phyloP scores from a whole-genome alignment of 2,888 invertebrate species.

The Apodemia duryi region DNA sequence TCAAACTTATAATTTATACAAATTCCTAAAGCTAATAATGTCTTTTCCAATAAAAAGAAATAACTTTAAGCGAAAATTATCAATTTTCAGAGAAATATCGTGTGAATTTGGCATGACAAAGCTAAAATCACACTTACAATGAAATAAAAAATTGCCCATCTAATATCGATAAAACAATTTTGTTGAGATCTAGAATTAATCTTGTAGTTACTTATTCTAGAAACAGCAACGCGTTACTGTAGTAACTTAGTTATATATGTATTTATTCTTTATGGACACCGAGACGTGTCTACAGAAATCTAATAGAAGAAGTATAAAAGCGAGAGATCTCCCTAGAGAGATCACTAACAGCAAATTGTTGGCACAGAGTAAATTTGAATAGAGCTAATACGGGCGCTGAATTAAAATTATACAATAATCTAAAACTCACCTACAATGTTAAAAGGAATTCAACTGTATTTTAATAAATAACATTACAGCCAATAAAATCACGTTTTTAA shows the following conservation, averaged over 20 bases:
- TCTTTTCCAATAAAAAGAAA: too few relatives aligned
- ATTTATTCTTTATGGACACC: conserved; percentile 2
- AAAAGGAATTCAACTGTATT: neutral
- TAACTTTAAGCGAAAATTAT: too few relatives aligned
- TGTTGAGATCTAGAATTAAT: too few relatives aligned
- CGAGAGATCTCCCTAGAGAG: conserved; percentile 2
- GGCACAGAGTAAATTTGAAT: conserved; percentile 12
- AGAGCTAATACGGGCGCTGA: conserved; percentile 10
- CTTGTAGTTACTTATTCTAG: neutral
- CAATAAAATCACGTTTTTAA: too few relatives aligned
- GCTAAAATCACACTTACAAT: too few relatives aligned
- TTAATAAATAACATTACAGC: too few relatives aligned
- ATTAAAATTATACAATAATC: neutral
- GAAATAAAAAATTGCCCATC: too few relatives aligned
- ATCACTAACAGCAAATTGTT: conserved; percentile 13
- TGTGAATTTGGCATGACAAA: too few relatives aligned
- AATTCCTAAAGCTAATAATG: too few relatives aligned
- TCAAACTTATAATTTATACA: too few relatives aligned
- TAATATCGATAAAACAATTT: too few relatives aligned
- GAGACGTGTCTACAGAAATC: conserved; percentile 3
- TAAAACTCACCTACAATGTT: neutral
- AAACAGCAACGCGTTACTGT: neutral
- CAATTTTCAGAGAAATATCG: too few relatives aligned
- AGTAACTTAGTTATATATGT: neutral
- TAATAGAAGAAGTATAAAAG: neutral